Base-by-base conservation (phyloP, 2,797 vertebrate species). In the Coregonus suidteri region DNA sequence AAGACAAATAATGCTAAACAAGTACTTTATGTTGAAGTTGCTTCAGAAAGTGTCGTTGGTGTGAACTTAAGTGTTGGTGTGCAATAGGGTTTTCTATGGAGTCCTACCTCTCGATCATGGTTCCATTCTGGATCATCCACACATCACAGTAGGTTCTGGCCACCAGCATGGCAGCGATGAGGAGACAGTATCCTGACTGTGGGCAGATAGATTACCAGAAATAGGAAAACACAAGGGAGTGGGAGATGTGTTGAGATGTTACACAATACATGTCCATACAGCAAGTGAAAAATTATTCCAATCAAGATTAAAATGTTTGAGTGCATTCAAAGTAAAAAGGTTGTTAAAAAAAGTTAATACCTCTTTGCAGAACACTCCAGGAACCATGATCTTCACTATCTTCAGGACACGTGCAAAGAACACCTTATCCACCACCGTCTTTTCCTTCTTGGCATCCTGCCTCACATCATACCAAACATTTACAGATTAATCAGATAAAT, bases 91-190 rank as follows among this genome's bases (percentile, higher is more conserved):
- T 56, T 56, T 6, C 53, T 56, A 56, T 15, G 53, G 4, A 56
- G 53, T 56, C 18, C 53, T 56, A 56, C 96, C 96, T 97, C 92
- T 97, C 96, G 86, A 96, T 96, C 85, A 96, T 93, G 67, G 96
- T 97, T 76, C 95, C 95, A 81, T 96, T 96, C 64, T 96, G 95
- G 91, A 97, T 96, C 94, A 96, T 96, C 96, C 96, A 97, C 82
- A 97, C 94, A 81, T 97, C 96, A 86, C 96, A 97, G 31, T 95
- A 96, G 0, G 96, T 96, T 82, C 96, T 93, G 77, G 94, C 90
- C 34, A 96, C 90, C 77, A 97, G 93, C 93, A 94, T 96, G 35
- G 91, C 90, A 80, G 95, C 95, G 83, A 97, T 96, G 75, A 97
- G 94, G 79, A 95, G 30, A 90, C 96, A 93, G 89, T 96, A 96